Evolutionary conservation across 1,140 invertebrate species (phyloP).

Genomic region (Aphaenogaster floridana): DNA sequence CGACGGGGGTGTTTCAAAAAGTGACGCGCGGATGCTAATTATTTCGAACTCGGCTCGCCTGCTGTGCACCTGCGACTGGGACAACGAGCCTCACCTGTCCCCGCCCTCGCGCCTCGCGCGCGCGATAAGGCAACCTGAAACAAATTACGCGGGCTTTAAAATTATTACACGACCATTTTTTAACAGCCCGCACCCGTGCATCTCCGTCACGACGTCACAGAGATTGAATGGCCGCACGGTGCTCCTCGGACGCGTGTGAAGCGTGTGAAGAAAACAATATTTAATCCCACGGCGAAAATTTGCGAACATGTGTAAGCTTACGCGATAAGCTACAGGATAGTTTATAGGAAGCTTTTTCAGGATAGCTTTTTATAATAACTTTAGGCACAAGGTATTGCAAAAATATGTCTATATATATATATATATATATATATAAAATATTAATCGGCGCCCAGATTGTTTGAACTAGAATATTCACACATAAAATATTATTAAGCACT

Average conservation of each 20-base stretch:
- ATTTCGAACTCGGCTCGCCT: conserved; percentile 57
- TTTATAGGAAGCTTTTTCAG: too few species aligned
- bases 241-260: neutral
- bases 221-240: conserved; percentile 33
- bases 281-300: conserved; percentile 26
- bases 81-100: conserved; percentile 44
- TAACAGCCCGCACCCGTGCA: neutral
- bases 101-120: neutral
- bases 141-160: conserved; percentile 62
- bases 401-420: too few species aligned
- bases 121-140: conserved; percentile 64
- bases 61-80: conserved; percentile 14
- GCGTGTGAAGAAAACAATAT: neutral
- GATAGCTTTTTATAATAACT: too few species aligned
- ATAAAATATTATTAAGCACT: too few species aligned
- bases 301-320: neutral
- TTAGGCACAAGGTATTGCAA: too few species aligned
- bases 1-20: conserved; percentile 61
- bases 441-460: too few species aligned
- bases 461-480: too few species aligned
- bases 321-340: too few species aligned
- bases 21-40: conserved; percentile 66
- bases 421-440: too few species aligned
- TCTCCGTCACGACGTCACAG: neutral
- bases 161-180: conserved; percentile 66